Evolutionary conservation across 1,140 invertebrate genomes (phyloP), one percentile per base, ranked within the genome.

Genomic region (Zaprionus capensis): DNA sequence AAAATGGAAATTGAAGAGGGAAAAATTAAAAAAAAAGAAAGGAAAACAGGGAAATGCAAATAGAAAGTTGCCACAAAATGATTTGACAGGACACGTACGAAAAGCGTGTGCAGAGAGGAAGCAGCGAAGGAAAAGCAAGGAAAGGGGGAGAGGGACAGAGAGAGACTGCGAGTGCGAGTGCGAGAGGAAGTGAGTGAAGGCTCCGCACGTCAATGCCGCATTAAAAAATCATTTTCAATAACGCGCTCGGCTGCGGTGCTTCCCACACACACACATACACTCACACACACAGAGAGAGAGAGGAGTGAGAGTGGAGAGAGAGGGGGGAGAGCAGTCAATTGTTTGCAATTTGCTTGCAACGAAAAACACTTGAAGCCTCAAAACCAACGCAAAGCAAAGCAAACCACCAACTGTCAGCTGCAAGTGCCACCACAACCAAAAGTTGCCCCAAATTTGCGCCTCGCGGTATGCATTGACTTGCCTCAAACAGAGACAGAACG

Each of bases 191-290:
- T 41, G 9, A 31, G 31, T 31, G 31, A 31, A 31, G 31, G 31
- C 31, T 31, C 31, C 57, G 67, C 72, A 73, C 68, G 66, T 80
- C 83, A 80, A 81, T 87, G 71, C 70, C 73, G 59, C 80, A 87
- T 87, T 87, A 87, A 87, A 87, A 87, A 87, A 87, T 87, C 83
- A 87, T 87, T 87, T 87, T 87, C 83, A 87, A 88, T 87, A 87
- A 87, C 84, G 80, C 74, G 80, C 84, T 82, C 78, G 70, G 68
- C 59, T 80, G 82, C 80, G 71, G 62, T 55, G 56, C 24, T 51
- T 20, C 57, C 26, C 28, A 24, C 12, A 24, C 49, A 49, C 44
- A 11, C 55, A 11, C 53, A 17, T 34, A 61, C 61, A n/a, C 61
- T 61, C 17, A 41, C 38, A 67, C 24, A 31, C 4, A 41, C 41